Conservation (phyloP, 2,797 vertebrate species). For the Aphelocoma californica region DNA sequence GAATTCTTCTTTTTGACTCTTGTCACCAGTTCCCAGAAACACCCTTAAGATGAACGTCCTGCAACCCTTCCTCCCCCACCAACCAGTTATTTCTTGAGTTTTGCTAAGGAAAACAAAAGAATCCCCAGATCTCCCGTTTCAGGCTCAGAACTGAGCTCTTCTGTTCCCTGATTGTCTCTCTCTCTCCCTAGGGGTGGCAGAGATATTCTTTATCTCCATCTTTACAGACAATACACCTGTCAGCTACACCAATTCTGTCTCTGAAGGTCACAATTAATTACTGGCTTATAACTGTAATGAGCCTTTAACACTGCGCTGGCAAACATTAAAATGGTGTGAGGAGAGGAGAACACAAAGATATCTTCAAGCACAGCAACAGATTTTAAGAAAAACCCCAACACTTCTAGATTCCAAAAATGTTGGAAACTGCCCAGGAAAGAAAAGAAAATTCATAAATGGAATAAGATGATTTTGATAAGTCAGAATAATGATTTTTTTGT, state of each 20-base stretch:
- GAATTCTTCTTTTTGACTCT: neutral
- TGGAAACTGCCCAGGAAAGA: neutral
- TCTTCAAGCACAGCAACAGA: fast-evolving
- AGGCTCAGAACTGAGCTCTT: neutral
- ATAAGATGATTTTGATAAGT: neutral
- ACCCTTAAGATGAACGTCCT: neutral
- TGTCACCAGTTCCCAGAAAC: neutral
- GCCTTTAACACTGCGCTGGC: neutral
- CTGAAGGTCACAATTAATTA: neutral
- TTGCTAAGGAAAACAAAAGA: neutral
- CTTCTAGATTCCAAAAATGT: neutral
- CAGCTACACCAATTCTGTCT: neutral
- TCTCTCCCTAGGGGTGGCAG: neutral
- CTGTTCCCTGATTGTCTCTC: fast-evolving
- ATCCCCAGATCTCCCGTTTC: neutral
- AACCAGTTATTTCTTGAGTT: neutral
- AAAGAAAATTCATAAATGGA: neutral
- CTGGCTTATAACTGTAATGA: neutral
- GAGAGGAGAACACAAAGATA: neutral
- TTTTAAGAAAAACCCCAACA: neutral
- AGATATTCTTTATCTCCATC: neutral
- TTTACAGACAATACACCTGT: neutral
- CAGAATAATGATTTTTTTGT: fast-evolving
- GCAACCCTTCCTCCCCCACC: fast-evolving
- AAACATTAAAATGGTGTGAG: neutral